Conservation (phyloP, 2,113 vertebrate genomes). For the Acanthisitta chloris region DNA sequence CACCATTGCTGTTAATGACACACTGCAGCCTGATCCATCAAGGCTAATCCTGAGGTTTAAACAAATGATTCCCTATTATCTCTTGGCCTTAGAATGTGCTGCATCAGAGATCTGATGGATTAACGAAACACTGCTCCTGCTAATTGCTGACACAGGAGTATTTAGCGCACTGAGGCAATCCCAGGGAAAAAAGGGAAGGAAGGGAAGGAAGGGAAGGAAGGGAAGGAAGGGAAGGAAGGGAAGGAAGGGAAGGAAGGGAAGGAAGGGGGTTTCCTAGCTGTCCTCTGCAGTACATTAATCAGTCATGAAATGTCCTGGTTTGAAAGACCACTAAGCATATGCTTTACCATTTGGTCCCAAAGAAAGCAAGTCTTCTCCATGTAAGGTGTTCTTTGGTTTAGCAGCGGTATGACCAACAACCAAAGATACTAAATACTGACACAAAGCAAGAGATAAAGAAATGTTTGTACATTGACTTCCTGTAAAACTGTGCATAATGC, state of each 20-base stretch:
- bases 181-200: background rate
- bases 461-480: background rate
- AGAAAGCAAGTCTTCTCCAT: background rate
- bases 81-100: slow-evolving; percentile 72
- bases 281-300: slow-evolving; percentile 56
- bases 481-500: background rate
- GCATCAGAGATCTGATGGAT: slow-evolving; percentile 77
- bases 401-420: background rate
- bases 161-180: slow-evolving; percentile 69
- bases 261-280: slow-evolving; percentile 45
- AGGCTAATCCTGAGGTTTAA: slow-evolving; percentile 77
- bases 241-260: background rate
- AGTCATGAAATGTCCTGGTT: slow-evolving; percentile 30
- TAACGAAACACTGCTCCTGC: slow-evolving; percentile 82
- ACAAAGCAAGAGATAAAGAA: background rate
- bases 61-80: slow-evolving; percentile 74
- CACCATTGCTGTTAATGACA: slow-evolving; percentile 6
- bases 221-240: background rate
- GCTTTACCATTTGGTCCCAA: background rate
- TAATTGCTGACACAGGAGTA: slow-evolving; percentile 86
- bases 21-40: background rate
- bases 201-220: background rate
- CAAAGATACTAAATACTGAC: background rate
- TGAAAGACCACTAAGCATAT: background rate
- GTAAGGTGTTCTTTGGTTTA: background rate